Evolutionary conservation across 2,888 invertebrate genomes (phyloP).

Genomic region (Pilophorus perplexus): DNA sequence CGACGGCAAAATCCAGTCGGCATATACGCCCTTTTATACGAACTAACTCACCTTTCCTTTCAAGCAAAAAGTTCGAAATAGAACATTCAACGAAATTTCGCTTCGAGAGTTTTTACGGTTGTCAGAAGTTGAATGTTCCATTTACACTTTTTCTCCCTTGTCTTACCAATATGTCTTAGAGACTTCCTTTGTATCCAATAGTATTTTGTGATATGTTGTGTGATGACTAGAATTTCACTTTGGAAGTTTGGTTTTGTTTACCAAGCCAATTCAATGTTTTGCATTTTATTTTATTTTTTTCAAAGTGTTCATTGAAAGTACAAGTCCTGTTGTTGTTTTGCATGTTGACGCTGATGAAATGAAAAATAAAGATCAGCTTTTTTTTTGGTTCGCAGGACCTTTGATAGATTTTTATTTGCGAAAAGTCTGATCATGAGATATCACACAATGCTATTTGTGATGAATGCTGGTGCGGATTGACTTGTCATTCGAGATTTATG

Average conservation of each 20-base stretch:
- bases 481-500: slow-evolving; percentile 45
- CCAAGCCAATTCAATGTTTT: slow-evolving; percentile 26
- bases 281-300: slow-evolving; percentile 28
- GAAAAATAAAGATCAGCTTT: not conserved
- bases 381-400: not conserved
- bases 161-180: slow-evolving; percentile 27
- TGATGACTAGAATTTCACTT: slow-evolving; percentile 38
- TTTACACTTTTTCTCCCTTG: slow-evolving; percentile 14
- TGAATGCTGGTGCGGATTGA: slow-evolving; percentile 35
- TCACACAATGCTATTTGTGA: slow-evolving; percentile 37
- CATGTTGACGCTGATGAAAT: slow-evolving; percentile 13
- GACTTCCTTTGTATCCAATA: slow-evolving; percentile 47
- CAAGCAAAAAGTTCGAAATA: slow-evolving; percentile 9
- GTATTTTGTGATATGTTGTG: slow-evolving; percentile 45
- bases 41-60: slow-evolving; percentile 22
- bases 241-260: slow-evolving; percentile 26
- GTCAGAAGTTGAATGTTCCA: slow-evolving; percentile 23
- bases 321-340: slow-evolving; percentile 35
- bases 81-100: slow-evolving; percentile 25
- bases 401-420: no score
- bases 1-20: no score
- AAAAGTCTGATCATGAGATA: no score
- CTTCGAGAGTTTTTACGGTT: not conserved
- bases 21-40: slow-evolving; percentile 12
- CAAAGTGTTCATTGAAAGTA: slow-evolving; percentile 27